These are phyloP conservation scores for Eurois occulta DNA, from an alignment of 2,888 invertebrate species.

Conservation along the genomic window DNA sequence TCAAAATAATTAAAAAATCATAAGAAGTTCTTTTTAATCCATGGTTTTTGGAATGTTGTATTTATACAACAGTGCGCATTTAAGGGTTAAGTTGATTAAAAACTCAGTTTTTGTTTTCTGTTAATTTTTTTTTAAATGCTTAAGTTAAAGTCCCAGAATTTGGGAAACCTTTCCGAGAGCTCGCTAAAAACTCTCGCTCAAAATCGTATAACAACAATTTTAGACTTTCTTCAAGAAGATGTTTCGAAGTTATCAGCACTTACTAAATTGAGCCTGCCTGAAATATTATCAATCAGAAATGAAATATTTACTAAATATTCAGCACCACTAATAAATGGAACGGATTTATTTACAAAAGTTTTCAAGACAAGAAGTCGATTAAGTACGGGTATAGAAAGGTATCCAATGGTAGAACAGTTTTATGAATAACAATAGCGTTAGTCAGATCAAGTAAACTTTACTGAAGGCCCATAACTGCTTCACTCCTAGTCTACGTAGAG, in stretches of 20 bases:
- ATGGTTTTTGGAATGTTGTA: no score
- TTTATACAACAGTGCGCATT: no score
- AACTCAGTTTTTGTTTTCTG: slow-evolving; percentile 15
- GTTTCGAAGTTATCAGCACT: slow-evolving; percentile 87
- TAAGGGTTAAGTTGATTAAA: neutral
- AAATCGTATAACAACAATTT: slow-evolving; percentile 89
- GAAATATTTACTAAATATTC: slow-evolving; percentile 88
- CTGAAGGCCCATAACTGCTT: neutral
- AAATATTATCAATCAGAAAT: slow-evolving; percentile 81
- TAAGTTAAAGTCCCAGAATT: slow-evolving; percentile 73
- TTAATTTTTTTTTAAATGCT: slow-evolving; percentile 71
- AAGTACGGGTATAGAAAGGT: slow-evolving; percentile 89
- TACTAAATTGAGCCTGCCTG: slow-evolving; percentile 87
- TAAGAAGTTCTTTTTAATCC: no score
- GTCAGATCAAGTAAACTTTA: neutral
- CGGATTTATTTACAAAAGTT: slow-evolving; percentile 75
- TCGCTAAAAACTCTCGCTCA: slow-evolving; percentile 85
- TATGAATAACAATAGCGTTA: neutral
- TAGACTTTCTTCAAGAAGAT: slow-evolving; percentile 91
- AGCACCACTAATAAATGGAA: slow-evolving; percentile 80
- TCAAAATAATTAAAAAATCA: no score
- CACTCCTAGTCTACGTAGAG: neutral
- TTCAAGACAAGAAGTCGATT: slow-evolving; percentile 76
- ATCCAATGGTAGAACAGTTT: slow-evolving; percentile 13
- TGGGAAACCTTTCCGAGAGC: slow-evolving; percentile 79